phyloP scores from a whole-genome alignment of 2,113 vertebrate genomes.

The Pipa parva region DNA sequence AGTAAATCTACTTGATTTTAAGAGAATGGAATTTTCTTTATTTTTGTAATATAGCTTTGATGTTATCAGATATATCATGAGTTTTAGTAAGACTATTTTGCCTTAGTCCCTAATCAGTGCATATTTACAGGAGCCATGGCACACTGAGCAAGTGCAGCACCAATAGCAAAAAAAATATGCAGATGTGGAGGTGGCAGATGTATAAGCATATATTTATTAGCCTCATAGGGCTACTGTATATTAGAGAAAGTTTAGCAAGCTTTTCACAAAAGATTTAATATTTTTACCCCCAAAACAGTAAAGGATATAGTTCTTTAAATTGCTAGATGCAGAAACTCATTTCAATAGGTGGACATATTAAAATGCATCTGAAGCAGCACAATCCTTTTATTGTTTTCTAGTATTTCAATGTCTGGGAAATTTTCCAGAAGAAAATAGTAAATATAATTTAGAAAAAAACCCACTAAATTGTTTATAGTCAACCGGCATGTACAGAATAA shows the following conservation, averaged over 20 bases:
- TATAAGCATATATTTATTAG: background rate
- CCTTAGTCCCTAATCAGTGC: too few species aligned
- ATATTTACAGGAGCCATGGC: too few species aligned
- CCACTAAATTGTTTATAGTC: slow-evolving; percentile 32
- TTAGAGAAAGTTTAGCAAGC: background rate
- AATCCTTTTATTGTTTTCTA: slow-evolving; percentile 21
- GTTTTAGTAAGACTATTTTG: too few species aligned
- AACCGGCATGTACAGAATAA: slow-evolving; percentile 9
- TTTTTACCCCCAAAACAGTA: background rate
- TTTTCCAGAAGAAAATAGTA: slow-evolving; percentile 30
- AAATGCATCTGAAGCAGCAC: slow-evolving; percentile 6
- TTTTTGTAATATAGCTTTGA: too few species aligned
- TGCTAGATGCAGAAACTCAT: too few species aligned
- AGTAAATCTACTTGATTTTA: too few species aligned
- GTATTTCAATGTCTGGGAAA: slow-evolving; percentile 20
- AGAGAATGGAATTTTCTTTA: too few species aligned
- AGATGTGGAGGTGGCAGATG: too few species aligned
- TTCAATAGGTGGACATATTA: slow-evolving; percentile 13
- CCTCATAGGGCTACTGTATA: background rate
- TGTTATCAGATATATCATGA: too few species aligned
- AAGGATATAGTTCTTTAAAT: background rate
- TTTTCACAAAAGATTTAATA: background rate
- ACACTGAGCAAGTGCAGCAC: too few species aligned
- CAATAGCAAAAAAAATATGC: too few species aligned
- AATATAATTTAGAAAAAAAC: slow-evolving; percentile 27